A percentile compares a stretch with the other conserved stretches of the same genome.
phyloP scores from a whole-genome alignment of 2,113 vertebrate species.

The Microtus pennsylvanicus region DNA sequence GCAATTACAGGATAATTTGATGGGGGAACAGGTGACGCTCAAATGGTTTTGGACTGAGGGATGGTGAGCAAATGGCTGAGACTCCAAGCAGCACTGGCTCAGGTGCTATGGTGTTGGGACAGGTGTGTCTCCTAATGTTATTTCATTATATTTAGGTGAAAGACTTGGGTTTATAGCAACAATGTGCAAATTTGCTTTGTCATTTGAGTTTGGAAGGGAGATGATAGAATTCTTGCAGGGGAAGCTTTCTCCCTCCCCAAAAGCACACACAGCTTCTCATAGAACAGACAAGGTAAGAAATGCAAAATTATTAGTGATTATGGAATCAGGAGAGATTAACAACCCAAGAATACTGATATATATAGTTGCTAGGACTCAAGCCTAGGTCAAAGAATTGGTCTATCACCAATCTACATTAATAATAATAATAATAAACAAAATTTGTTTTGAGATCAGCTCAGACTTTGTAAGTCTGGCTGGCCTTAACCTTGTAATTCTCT shows the following conservation, averaged over 20 bases:
- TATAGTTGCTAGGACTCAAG: neutral
- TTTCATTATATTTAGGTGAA: conserved; percentile 70
- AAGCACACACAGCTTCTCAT: conserved; percentile 27
- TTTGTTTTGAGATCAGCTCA: neutral
- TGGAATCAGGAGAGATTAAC: neutral
- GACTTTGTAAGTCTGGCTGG: neutral
- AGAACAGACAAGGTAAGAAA: conserved; percentile 49
- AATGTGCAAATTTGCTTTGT: conserved; percentile 70
- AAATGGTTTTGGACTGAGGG: conserved; percentile 80
- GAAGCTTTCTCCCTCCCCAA: conserved; percentile 54
- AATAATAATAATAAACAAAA: neutral
- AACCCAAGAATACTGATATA: neutral
- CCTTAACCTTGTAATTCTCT: neutral
- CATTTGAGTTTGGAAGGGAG: conserved; percentile 67
- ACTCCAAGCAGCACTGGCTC: conserved; percentile 61
- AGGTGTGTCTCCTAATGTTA: conserved; percentile 56
- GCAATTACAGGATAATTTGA: conserved; percentile 79
- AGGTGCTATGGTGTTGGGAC: conserved; percentile 69
- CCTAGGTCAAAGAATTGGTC: neutral
- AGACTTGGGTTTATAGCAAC: conserved; percentile 66
- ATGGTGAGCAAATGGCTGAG: conserved; percentile 80
- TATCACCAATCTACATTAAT: neutral
- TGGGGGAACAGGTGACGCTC: conserved; percentile 82
- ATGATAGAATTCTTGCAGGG: conserved; percentile 63
- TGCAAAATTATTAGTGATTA: neutral